Conservation (phyloP, 2,888 invertebrate species). For the Lumbricus terrestris region DNA sequence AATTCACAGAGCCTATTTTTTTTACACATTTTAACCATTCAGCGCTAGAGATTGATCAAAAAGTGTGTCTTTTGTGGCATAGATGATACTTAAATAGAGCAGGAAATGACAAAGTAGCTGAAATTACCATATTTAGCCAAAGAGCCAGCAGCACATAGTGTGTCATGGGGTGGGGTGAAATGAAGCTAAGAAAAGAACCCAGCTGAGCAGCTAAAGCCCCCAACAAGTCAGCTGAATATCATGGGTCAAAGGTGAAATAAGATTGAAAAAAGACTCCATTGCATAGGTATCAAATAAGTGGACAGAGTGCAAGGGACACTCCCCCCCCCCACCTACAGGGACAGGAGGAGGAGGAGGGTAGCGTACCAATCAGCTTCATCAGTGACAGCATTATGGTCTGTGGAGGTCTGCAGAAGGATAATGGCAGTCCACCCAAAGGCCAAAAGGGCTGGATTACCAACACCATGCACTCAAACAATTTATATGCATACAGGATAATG, state of each 20-base stretch:
- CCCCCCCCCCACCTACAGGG: not conserved
- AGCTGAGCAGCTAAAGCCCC: not conserved
- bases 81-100: not conserved
- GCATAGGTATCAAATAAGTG: not conserved
- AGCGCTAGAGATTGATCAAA: no score
- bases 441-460: not conserved
- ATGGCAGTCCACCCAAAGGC: slow-evolving; percentile 3
- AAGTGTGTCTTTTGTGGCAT: no score
- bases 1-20: not conserved
- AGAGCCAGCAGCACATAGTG: not conserved
- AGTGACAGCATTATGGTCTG: slow-evolving; percentile 3
- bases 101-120: not conserved
- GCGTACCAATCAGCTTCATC: not conserved
- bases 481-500: not conserved
- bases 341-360: not conserved
- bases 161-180: not conserved
- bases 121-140: not conserved
- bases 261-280: not conserved
- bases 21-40: not conserved
- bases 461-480: not conserved
- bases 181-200: not conserved
- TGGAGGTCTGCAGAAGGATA: not conserved
- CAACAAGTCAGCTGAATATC: not conserved
- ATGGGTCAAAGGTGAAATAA: not conserved
- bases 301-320: not conserved